Percentiles rank a stretch among this genome's conserved stretches.
Evolutionary conservation across 2,113 vertebrate species (phyloP).

Genomic region (Pluvianellus socialis): DNA sequence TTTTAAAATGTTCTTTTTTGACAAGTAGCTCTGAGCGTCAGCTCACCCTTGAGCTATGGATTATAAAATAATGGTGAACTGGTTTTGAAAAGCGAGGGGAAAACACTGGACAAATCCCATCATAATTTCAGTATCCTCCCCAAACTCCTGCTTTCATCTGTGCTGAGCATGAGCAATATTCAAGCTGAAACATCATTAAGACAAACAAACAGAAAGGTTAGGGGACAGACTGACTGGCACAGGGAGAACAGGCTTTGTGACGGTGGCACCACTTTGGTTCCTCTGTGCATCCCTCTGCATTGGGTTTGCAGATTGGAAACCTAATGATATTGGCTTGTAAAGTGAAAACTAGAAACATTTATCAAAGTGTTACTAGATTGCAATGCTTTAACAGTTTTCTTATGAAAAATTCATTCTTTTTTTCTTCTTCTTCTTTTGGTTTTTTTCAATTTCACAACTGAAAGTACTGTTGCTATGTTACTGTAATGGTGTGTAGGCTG

Average conservation of each 20-base stretch:
- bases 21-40: background rate
- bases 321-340: background rate
- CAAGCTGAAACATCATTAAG: background rate
- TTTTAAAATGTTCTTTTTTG: background rate
- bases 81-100: background rate
- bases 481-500: constrained; percentile 67
- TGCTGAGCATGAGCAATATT: background rate
- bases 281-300: background rate
- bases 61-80: background rate
- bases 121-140: background rate
- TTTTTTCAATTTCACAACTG: constrained; percentile 43
- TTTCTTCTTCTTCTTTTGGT: background rate
- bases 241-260: background rate
- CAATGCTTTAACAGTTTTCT: constrained; percentile 8
- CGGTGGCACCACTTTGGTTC: background rate
- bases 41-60: background rate
- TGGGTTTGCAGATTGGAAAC: background rate
- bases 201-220: background rate
- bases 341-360: background rate
- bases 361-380: constrained; percentile 13
- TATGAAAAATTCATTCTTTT: background rate
- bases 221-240: background rate
- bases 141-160: background rate
- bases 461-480: constrained; percentile 68
- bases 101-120: background rate